Evolutionary conservation across 2,113 vertebrate genomes (phyloP).

Genomic region (Nyctibius bracteatus): DNA sequence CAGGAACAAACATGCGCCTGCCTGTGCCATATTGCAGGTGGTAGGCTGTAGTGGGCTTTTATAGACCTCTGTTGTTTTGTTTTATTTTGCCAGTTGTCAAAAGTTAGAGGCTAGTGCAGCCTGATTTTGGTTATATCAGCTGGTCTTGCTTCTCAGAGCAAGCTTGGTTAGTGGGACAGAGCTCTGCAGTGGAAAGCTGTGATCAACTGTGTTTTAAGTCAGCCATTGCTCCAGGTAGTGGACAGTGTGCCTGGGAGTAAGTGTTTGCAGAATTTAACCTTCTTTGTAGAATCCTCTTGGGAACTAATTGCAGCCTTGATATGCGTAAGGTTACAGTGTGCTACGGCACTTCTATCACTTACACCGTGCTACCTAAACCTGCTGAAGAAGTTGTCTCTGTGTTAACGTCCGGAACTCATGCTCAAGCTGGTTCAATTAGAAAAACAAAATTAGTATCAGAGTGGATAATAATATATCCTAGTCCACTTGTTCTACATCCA

Average conservation of each 20-base stretch:
- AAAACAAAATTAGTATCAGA: neutral
- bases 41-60: neutral
- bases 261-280: neutral
- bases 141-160: neutral
- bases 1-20: rapidly evolving
- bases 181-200: neutral
- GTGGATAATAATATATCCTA: neutral
- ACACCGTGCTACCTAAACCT: neutral
- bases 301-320: neutral
- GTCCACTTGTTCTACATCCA: neutral
- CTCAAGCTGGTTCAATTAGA: neutral
- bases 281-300: neutral
- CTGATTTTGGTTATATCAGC: neutral
- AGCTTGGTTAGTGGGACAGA: neutral
- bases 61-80: neutral
- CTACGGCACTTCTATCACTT: neutral
- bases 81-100: neutral
- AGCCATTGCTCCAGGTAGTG: neutral
- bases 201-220: neutral
- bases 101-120: neutral
- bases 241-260: neutral
- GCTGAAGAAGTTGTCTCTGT: neutral
- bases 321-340: neutral
- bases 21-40: neutral
- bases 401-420: neutral